Conservation (phyloP, 2,113 vertebrate genomes). For the Tinamus guttatus region DNA sequence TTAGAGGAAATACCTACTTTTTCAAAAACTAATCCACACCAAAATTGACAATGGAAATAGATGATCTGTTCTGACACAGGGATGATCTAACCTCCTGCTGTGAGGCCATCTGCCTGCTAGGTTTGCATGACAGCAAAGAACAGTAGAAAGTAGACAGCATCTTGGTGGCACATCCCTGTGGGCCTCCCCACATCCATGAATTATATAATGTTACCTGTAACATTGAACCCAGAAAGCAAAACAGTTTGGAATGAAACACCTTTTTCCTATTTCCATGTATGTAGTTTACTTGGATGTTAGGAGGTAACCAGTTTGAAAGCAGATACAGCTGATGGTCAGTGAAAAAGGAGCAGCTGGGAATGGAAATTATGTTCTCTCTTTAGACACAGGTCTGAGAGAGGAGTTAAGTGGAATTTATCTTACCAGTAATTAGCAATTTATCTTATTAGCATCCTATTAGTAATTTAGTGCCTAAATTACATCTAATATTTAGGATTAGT, state of each 20-base stretch:
- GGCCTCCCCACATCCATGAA: accelerated
- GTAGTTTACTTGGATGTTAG: background rate
- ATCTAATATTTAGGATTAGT: background rate
- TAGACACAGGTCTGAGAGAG: background rate
- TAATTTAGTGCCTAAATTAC: background rate
- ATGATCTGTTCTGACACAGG: background rate
- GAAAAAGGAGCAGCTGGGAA: background rate
- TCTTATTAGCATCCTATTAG: background rate
- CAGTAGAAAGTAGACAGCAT: background rate
- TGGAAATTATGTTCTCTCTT: background rate
- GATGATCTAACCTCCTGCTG: background rate
- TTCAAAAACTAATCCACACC: background rate
- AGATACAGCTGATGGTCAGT: background rate
- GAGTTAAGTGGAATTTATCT: background rate
- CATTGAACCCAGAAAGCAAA: background rate
- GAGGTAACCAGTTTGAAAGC: background rate
- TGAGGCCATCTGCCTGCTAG: background rate
- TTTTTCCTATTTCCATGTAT: background rate
- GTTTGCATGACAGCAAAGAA: background rate
- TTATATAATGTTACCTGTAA: background rate
- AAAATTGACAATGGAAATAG: background rate
- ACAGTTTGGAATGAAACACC: background rate
- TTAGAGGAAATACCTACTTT: background rate
- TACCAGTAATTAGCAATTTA: background rate
- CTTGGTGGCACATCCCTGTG: background rate